Evolutionary conservation across 2,888 invertebrate species (phyloP), one percentile per base, ranked within the genome.

Genomic region (Orthosia cruda): DNA sequence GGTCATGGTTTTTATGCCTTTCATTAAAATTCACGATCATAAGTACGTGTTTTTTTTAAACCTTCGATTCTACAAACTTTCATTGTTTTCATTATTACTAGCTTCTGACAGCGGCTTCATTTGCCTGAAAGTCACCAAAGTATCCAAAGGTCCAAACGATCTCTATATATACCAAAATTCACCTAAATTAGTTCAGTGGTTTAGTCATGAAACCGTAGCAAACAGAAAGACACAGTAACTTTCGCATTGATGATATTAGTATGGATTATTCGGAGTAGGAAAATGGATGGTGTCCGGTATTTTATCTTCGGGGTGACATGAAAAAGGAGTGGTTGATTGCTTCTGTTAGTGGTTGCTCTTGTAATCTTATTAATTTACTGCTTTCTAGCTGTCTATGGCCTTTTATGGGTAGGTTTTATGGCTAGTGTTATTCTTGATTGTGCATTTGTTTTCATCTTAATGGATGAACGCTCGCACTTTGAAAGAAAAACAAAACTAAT

Each of bases 301-400:
- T 63, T 23, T 52, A 71, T 75, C n/a, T 57, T 12, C 5, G 50
- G n/a, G n/a, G 5, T 15, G 12, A 84, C 79, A 84, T 66, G 74
- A 12, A 66, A 77, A 54, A 68, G 76, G 84, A 65, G 72, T 76
- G 71, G 74, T 68, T 32, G 23, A 7, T 74, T 52, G 45, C 12
- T 47, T 54, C 47, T 49, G 23, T 20, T 62, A 61, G 55, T 55
- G 23, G 54, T 59, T 52, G 15, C 18, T 23, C 49, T 26, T 61
- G 65, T 50, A 13, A 20, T 47, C 32, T 45, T 57, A n/a, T 50
- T 68, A 26, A 67, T 59, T 67, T 45, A 49, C 3, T 59, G 15
- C 15, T 20, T 45, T 57, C 15, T 57, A 26, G 12, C 18, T 47
- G 9, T 16, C 4, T 12, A 2, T 57, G 55, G 23, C 26, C 0